Conservation (phyloP, 2,888 invertebrate genomes). For the Acleris literana region DNA sequence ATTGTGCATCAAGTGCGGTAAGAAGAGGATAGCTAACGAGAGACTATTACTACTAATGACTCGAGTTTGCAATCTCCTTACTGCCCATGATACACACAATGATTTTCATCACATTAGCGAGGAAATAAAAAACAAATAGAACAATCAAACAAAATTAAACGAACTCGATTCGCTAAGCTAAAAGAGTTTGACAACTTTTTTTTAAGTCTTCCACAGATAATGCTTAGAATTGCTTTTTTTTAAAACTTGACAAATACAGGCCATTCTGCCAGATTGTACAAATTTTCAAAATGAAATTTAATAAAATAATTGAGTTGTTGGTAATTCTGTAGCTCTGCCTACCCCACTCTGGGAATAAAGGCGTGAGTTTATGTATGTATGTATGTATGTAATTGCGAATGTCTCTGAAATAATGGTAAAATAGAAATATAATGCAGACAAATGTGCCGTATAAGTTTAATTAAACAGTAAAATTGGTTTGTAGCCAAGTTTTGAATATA, state of each 20-base stretch:
- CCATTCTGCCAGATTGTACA: neutral
- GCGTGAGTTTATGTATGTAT: too few species aligned
- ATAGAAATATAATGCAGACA: neutral
- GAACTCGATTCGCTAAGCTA: neutral
- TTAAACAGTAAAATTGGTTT: neutral
- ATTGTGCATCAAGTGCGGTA: too few species aligned
- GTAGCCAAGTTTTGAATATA: constrained; percentile 2
- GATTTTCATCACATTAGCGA: neutral
- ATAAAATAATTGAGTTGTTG: neutral
- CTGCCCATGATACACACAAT: too few species aligned
- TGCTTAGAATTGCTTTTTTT: neutral
- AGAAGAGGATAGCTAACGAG: too few species aligned
- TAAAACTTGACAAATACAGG: neutral
- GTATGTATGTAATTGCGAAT: neutral
- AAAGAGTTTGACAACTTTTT: neutral
- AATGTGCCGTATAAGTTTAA: neutral
- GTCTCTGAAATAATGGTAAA: neutral
- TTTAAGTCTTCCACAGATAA: neutral
- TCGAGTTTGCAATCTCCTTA: too few species aligned
- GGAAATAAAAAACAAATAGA: constrained; percentile 2
- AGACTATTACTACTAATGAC: too few species aligned
- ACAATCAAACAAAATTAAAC: neutral
- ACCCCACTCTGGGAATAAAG: too few species aligned
- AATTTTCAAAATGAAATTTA: neutral
- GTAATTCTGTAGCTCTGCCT: too few species aligned